phyloP scores from a whole-genome alignment of 2,888 invertebrate genomes.

The Brachyptera putata region DNA sequence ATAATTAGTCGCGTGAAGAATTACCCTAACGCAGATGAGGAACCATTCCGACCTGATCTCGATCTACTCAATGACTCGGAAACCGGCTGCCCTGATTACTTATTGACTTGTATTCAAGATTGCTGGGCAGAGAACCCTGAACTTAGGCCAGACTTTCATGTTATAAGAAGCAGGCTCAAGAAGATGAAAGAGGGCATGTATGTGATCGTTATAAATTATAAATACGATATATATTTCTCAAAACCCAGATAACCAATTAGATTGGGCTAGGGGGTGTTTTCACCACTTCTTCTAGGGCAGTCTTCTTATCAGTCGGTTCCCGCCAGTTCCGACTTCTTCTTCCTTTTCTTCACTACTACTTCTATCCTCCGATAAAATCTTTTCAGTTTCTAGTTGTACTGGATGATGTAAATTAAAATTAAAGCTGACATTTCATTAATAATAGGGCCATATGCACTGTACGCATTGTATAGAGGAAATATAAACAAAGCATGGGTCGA shows the following conservation, averaged over 20 bases:
- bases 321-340: too few relatives aligned
- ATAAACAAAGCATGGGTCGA: too few relatives aligned
- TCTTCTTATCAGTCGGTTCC: too few relatives aligned
- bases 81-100: constrained; percentile 73
- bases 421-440: too few relatives aligned
- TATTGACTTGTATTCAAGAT: constrained; percentile 76
- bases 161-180: constrained; percentile 74
- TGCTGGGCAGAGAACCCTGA: constrained; percentile 88
- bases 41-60: constrained; percentile 74
- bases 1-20: constrained; percentile 79
- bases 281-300: too few relatives aligned
- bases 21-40: constrained; percentile 61
- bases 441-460: too few relatives aligned
- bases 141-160: constrained; percentile 76
- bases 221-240: background rate
- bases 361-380: too few relatives aligned
- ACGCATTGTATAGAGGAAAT: too few relatives aligned
- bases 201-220: constrained; percentile 42
- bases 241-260: too few relatives aligned
- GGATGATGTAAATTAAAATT: too few relatives aligned
- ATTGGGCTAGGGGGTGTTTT: too few relatives aligned
- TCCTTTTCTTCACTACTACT: too few relatives aligned
- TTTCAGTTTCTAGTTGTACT: background rate
- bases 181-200: constrained; percentile 85
- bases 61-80: constrained; percentile 65